Evolutionary conservation across 2,113 vertebrate genomes (phyloP).

Genomic region (Dipodomys spectabilis): DNA sequence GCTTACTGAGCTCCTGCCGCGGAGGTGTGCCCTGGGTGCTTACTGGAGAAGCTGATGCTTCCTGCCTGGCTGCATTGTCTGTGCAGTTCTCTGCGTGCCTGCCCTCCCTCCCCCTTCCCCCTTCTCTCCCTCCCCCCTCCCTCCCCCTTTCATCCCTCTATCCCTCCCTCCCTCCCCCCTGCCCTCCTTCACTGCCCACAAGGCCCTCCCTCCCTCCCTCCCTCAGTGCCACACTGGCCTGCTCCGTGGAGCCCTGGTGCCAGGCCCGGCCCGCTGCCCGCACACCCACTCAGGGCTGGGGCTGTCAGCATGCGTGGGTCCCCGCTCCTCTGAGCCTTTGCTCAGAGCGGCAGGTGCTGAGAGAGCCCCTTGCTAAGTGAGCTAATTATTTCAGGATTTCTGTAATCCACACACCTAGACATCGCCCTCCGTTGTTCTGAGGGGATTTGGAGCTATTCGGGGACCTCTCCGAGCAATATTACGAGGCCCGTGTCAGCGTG

Average conservation of each 20-base stretch:
- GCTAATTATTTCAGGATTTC: background rate
- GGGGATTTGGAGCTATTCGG: background rate
- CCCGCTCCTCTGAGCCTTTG: background rate
- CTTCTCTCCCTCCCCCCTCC: no score
- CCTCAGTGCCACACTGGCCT: no score
- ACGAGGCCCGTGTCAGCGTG: background rate
- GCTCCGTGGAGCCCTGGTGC: no score
- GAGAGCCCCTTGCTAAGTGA: background rate
- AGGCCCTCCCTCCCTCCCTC: no score
- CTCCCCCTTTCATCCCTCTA: no score
- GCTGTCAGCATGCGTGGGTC: background rate
- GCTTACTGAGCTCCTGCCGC: background rate
- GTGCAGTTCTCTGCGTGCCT: background rate
- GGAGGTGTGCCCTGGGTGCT: accelerated
- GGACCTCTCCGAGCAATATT: background rate
- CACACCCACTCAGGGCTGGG: background rate
- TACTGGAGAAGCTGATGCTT: background rate
- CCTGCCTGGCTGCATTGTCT: no score
- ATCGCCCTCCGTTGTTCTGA: background rate
- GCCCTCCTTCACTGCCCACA: no score
- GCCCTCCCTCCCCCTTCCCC: background rate
- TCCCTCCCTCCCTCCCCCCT: no score
- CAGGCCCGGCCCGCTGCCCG: no score
- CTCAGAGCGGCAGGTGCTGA: background rate
- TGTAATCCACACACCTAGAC: background rate